phyloP scores from a whole-genome alignment of 1,140 invertebrate species.

The Neotoxoptera formosana region DNA sequence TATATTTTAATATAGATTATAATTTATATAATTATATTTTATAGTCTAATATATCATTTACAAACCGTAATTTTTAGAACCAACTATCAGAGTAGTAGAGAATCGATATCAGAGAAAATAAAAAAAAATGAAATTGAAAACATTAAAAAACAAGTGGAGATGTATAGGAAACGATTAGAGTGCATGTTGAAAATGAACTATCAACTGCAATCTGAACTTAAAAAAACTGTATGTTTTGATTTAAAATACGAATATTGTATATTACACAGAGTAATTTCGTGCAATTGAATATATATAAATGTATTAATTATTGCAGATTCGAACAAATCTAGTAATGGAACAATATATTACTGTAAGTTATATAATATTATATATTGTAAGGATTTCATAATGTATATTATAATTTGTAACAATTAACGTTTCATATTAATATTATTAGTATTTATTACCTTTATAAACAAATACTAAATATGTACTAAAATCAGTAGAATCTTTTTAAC shows the following conservation, averaged over 20 bases:
- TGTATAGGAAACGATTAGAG: neutral
- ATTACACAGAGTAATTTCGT: neutral
- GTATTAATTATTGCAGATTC: neutral
- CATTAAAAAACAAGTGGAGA: neutral
- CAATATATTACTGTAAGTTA: slow-evolving; percentile 36
- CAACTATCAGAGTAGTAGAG: neutral
- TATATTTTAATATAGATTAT: neutral
- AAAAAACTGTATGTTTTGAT: neutral
- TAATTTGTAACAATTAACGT: too few relatives aligned
- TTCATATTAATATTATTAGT: too few relatives aligned
- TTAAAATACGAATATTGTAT: neutral
- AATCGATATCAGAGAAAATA: neutral
- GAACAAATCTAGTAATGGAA: slow-evolving; percentile 21
- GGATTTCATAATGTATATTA: too few relatives aligned
- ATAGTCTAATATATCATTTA: neutral
- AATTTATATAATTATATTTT: too few relatives aligned
- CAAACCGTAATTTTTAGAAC: neutral
- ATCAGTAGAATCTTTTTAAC: neutral
- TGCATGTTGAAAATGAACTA: neutral
- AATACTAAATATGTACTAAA: neutral
- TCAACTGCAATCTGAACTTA: slow-evolving; percentile 26
- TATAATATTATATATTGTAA: neutral
- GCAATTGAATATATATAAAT: neutral
- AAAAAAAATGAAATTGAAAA: slow-evolving; percentile 13
- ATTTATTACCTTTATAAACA: too few relatives aligned